Conservation (phyloP, 2,888 invertebrate species). For the Oxystoma pomonae region DNA sequence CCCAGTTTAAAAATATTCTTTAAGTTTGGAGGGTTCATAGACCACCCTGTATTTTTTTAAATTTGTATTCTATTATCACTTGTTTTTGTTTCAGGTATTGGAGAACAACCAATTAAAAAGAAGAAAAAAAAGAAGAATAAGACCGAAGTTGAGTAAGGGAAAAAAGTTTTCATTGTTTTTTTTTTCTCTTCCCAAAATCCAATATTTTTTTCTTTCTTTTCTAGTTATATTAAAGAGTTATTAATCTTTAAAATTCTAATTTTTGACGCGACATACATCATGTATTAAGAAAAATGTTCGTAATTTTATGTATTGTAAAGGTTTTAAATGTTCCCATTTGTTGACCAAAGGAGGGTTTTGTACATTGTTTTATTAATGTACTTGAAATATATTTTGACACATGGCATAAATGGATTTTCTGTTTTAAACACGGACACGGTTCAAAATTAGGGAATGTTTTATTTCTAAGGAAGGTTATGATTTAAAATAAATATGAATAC, state of each 20-base stretch:
- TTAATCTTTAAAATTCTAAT: too few relatives aligned
- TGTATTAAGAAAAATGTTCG: not conserved
- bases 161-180: not conserved
- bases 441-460: too few relatives aligned
- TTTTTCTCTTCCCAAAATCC: not conserved
- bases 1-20: too few relatives aligned
- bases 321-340: not conserved
- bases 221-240: too few relatives aligned
- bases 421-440: too few relatives aligned
- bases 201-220: not conserved
- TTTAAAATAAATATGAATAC: too few relatives aligned
- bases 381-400: not conserved
- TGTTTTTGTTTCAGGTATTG: not conserved
- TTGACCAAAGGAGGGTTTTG: not conserved
- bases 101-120: constrained; percentile 9
- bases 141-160: not conserved
- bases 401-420: too few relatives aligned
- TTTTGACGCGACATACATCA: not conserved
- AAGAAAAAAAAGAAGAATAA: constrained; percentile 18
- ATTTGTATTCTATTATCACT: too few relatives aligned
- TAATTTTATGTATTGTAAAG: not conserved
- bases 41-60: too few relatives aligned
- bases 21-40: too few relatives aligned
- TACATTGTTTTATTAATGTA: not conserved
- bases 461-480: too few relatives aligned